phyloP scores from a whole-genome alignment of 35 echinoderm and acorn worm genomes.

The Amphiura filiformis region DNA sequence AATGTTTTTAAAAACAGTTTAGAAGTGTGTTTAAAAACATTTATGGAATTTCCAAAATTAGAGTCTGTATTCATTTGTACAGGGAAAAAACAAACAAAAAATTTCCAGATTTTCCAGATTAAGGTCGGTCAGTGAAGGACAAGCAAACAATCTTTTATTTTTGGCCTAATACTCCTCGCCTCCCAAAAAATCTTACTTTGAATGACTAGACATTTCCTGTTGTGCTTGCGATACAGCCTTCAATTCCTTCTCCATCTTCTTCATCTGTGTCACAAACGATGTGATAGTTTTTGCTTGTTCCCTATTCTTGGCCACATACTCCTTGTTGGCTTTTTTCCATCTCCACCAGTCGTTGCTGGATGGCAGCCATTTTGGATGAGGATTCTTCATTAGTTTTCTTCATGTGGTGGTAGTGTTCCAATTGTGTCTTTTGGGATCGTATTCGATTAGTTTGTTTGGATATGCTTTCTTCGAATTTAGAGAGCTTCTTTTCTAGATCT shows the following conservation, averaged over 20 bases:
- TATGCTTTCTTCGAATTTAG: background rate
- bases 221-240: conserved; percentile 41
- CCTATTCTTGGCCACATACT: conserved; percentile 60
- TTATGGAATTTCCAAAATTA: no score
- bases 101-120: no score
- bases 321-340: conserved; percentile 58
- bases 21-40: no score
- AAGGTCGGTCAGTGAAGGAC: no score
- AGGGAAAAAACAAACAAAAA: no score
- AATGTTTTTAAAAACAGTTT: no score
- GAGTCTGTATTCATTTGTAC: no score
- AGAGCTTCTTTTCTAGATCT: background rate
- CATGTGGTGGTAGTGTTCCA: conserved; percentile 32
- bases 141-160: no score
- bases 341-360: conserved; percentile 37
- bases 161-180: no score
- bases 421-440: conserved; percentile 36
- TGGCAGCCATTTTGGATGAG: conserved; percentile 5
- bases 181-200: conserved; percentile 57
- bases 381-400: conserved; percentile 24
- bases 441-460: conserved; percentile 1
- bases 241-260: conserved; percentile 53
- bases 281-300: conserved; percentile 72
- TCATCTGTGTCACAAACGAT: conserved; percentile 64
- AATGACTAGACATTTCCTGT: conserved; percentile 21